Percentiles rank a stretch among this genome's conserved stretches.
Conservation (phyloP, 2,797 vertebrate genomes). For the Aselliscus stoliczkanus region DNA sequence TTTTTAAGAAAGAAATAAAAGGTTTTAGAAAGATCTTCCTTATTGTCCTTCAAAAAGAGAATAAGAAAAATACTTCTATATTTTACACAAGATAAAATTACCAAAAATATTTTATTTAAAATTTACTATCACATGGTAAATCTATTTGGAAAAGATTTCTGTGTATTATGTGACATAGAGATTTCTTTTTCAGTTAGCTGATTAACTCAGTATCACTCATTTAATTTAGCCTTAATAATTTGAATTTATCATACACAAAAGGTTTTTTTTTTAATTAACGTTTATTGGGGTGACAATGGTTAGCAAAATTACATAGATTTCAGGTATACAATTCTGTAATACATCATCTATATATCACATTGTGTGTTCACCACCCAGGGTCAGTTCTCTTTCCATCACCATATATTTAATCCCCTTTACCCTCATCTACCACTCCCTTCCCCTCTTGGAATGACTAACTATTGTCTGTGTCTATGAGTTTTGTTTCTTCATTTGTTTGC, state of each 20-base stretch:
- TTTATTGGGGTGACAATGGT: no score
- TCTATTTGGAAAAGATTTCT: constrained; percentile 13
- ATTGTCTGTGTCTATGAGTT: no score
- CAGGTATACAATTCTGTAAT: no score
- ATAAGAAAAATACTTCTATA: background rate
- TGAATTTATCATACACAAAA: background rate
- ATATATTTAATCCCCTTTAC: no score
- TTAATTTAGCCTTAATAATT: background rate
- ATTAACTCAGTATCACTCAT: background rate
- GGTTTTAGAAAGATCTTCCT: background rate
- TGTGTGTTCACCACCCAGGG: no score
- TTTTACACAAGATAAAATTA: background rate
- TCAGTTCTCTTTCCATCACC: no score
- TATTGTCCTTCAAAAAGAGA: background rate
- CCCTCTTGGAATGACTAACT: no score
- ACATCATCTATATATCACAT: no score
- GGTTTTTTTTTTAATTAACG: background rate
- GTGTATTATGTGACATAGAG: background rate
- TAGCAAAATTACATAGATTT: no score
- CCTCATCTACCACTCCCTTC: no score
- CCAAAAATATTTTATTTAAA: background rate
- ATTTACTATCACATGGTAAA: background rate
- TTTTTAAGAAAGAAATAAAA: background rate
- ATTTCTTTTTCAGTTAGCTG: background rate
- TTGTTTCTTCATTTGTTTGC: no score